Percentiles rank a stretch among this genome's conserved stretches.
Conservation (phyloP, 1,140 invertebrate genomes). For the Drosophila athabasca region DNA sequence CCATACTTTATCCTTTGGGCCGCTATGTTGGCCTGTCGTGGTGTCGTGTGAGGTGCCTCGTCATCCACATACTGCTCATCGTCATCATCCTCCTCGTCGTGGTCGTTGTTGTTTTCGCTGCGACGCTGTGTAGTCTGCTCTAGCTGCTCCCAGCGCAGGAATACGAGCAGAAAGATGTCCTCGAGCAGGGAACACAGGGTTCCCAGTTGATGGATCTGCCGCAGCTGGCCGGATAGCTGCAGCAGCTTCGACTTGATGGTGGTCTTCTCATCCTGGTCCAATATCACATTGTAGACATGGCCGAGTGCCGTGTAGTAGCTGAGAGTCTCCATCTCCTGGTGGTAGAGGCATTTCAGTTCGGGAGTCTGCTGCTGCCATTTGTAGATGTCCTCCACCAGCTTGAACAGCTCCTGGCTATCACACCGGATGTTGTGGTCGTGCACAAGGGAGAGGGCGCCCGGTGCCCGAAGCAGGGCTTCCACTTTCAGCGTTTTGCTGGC, state of each 20-base stretch:
- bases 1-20: slow-evolving; percentile 50
- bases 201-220: slow-evolving; percentile 62
- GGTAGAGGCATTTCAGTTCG: slow-evolving; percentile 37
- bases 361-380: slow-evolving; percentile 70
- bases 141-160: slow-evolving; percentile 77
- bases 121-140: slow-evolving; percentile 19
- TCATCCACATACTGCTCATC: slow-evolving; percentile 69
- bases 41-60: slow-evolving; percentile 34
- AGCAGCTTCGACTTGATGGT: slow-evolving; percentile 42
- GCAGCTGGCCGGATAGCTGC: slow-evolving; percentile 58
- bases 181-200: slow-evolving; percentile 67
- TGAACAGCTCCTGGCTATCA: slow-evolving; percentile 45
- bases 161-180: slow-evolving; percentile 73
- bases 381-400: slow-evolving; percentile 51
- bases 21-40: background rate
- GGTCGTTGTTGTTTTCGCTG: slow-evolving; percentile 25
- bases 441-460: slow-evolving; percentile 54
- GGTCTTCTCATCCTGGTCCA: slow-evolving; percentile 46
- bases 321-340: slow-evolving; percentile 61
- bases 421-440: slow-evolving; percentile 63
- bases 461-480: slow-evolving; percentile 51
- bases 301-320: slow-evolving; percentile 61
- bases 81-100: slow-evolving; percentile 52
- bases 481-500: slow-evolving; percentile 58
- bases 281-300: slow-evolving; percentile 61